A percentile compares a stretch with the other conserved stretches of the same genome.
These are phyloP conservation scores for Pteria penguin DNA, from an alignment of 2,888 invertebrate species.

Conservation along the genomic window DNA sequence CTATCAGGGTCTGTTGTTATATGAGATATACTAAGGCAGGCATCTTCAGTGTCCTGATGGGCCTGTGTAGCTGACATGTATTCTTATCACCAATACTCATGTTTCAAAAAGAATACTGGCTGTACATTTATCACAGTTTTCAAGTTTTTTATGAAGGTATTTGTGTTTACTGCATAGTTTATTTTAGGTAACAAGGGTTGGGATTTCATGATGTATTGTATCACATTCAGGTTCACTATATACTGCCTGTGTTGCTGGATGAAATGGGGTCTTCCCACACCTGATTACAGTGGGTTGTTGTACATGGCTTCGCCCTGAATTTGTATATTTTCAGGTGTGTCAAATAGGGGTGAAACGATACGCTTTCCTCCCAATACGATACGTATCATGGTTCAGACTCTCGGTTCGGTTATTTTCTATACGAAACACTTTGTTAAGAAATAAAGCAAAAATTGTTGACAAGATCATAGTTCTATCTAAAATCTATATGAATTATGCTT, in stretches of 20 bases:
- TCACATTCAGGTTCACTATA: background rate
- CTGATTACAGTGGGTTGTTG: background rate
- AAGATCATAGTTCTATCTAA: no score
- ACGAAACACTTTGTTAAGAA: no score
- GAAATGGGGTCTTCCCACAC: background rate
- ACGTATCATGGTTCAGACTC: no score
- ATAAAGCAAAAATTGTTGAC: no score
- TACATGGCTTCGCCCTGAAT: background rate
- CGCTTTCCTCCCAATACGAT: no score
- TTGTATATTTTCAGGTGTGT: background rate
- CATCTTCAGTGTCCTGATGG: no score
- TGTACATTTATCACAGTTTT: background rate
- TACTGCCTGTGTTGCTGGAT: background rate
- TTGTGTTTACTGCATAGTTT: slow-evolving; percentile 3
- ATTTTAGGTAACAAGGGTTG: slow-evolving; percentile 3
- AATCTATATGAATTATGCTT: no score
- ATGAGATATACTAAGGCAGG: no score
- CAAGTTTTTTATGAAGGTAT: background rate
- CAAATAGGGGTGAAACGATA: no score
- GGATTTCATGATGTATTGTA: background rate
- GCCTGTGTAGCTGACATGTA: no score
- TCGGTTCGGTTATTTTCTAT: no score
- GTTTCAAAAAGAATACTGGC: background rate
- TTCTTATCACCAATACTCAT: background rate
- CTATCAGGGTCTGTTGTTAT: background rate